phyloP scores from a whole-genome alignment of 2,797 vertebrate species.

The Peromyscus nudipes region DNA sequence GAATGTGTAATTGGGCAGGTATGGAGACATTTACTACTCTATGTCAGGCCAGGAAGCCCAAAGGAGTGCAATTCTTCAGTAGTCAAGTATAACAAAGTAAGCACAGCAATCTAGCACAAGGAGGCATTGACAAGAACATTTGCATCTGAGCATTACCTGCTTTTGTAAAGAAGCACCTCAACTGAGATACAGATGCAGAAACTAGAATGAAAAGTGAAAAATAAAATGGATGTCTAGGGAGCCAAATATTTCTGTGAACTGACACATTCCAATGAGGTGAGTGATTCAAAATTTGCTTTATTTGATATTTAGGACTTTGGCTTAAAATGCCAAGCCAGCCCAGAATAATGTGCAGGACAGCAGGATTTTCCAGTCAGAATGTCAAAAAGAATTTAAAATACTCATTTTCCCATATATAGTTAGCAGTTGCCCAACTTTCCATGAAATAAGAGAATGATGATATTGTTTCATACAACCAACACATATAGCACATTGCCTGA shows the following conservation, averaged over 20 bases:
- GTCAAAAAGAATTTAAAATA: constrained; percentile 39
- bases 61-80: neutral
- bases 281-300: constrained; percentile 23
- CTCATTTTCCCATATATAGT: neutral
- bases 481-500: neutral
- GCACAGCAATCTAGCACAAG: neutral
- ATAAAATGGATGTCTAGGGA: neutral
- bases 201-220: constrained; percentile 31
- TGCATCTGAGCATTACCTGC: neutral
- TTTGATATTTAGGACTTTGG: neutral
- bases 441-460: neutral
- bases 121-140: neutral
- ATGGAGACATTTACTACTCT: neutral
- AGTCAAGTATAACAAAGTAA: neutral
- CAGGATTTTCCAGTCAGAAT: neutral
- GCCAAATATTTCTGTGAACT: neutral
- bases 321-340: neutral
- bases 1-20: neutral
- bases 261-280: neutral
- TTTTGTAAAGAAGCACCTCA: constrained; percentile 5
- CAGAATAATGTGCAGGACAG: neutral
- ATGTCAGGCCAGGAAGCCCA: neutral
- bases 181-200: neutral
- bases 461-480: neutral
- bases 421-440: constrained; percentile 3